Conservation (phyloP, 2,113 vertebrate species). For the Sinocyclocheilus anshuiensis region DNA sequence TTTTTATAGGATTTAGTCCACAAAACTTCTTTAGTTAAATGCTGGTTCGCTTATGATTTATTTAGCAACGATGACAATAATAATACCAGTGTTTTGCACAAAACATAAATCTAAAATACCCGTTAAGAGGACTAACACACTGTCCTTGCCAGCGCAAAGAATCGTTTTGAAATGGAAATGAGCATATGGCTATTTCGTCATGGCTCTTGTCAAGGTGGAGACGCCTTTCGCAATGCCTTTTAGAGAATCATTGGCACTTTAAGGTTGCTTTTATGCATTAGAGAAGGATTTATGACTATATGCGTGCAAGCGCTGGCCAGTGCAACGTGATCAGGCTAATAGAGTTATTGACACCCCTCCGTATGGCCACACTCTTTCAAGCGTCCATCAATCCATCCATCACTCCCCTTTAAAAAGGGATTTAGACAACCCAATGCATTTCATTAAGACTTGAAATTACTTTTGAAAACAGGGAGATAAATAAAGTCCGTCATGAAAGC, state of each 20-base stretch:
- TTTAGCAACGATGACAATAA: slow-evolving; percentile 10
- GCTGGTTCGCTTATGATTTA: slow-evolving; percentile 10
- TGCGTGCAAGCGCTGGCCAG: slow-evolving; percentile 23
- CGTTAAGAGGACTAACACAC: slow-evolving; percentile 4
- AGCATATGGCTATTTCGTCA: slow-evolving; percentile 40
- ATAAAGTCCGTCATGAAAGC: slow-evolving; percentile 26
- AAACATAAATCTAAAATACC: slow-evolving; percentile 26
- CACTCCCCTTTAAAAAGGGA: slow-evolving; percentile 36
- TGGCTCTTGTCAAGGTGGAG: slow-evolving; percentile 40
- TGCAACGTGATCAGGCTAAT: slow-evolving; percentile 30
- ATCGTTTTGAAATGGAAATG: slow-evolving; percentile 38
- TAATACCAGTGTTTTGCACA: slow-evolving; percentile 20
- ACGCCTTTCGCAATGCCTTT: slow-evolving; percentile 40
- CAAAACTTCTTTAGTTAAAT: background rate
- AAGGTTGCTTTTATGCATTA: slow-evolving; percentile 39
- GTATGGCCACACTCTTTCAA: slow-evolving; percentile 34
- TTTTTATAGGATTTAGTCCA: slow-evolving; percentile 11
- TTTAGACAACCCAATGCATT: slow-evolving; percentile 39
- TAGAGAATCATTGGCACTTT: slow-evolving; percentile 42
- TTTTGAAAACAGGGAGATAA: slow-evolving; percentile 35
- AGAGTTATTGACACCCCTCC: slow-evolving; percentile 38
- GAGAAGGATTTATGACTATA: slow-evolving; percentile 36
- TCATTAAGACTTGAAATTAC: slow-evolving; percentile 44
- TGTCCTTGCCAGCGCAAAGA: slow-evolving; percentile 33
- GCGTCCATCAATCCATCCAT: slow-evolving; percentile 34